phyloP scores from a whole-genome alignment of 2,797 vertebrate species.

The Diglossa cyanea region DNA sequence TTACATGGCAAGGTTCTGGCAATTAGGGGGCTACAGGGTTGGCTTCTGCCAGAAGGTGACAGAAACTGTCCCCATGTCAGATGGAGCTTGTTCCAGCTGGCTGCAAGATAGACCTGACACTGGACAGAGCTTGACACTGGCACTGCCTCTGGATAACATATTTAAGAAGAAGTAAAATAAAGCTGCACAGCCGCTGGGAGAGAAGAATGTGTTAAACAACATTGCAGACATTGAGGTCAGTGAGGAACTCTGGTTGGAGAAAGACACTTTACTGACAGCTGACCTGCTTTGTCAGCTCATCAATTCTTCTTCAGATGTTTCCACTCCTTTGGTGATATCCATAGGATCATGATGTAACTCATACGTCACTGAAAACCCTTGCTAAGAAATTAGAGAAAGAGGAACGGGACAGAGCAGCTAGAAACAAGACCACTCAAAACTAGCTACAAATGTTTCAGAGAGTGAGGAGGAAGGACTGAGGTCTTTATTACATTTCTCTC shows the following conservation, averaged over 20 bases:
- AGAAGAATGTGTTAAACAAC: background rate
- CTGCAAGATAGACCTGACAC: rapidly evolving
- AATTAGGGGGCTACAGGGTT: rapidly evolving
- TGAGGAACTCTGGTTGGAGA: background rate
- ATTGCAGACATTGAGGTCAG: background rate
- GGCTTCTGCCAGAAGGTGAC: background rate
- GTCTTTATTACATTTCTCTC: background rate
- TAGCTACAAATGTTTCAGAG: background rate
- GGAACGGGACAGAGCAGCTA: background rate
- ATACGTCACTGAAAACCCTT: background rate
- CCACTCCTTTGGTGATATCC: background rate
- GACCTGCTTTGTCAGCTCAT: background rate
- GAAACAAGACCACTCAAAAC: background rate
- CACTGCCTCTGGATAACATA: background rate
- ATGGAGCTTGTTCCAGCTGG: background rate
- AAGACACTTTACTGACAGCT: background rate
- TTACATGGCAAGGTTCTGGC: background rate
- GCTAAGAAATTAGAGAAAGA: background rate
- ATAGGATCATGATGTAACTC: background rate
- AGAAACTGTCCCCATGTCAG: background rate
- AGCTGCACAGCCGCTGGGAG: background rate
- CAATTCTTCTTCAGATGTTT: background rate
- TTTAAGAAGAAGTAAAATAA: background rate
- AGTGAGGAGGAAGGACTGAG: background rate
- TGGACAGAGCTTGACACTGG: rapidly evolving